phyloP scores from a whole-genome alignment of 2,888 invertebrate genomes.

The Cryptocheilus praepositus region DNA sequence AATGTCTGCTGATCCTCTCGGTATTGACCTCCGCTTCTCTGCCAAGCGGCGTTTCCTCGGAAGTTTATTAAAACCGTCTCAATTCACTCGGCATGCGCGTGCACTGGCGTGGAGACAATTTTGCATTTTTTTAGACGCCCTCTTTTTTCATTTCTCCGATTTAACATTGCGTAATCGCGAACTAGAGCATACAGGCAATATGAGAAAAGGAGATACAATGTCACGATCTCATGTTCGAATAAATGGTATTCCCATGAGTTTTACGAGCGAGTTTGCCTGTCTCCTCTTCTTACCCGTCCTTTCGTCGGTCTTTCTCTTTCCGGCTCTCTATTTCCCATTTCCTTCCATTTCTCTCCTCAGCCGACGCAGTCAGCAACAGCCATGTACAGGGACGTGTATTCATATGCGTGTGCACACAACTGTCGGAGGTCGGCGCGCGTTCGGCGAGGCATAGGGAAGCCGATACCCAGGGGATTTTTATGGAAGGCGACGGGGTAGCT shows the following conservation, averaged over 20 bases:
- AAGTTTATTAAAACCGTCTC: no score
- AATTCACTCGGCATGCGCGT: no score
- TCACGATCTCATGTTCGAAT: conserved; percentile 19
- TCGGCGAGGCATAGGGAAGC: background rate
- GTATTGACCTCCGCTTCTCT: no score
- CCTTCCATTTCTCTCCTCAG: background rate
- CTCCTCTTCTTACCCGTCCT: background rate
- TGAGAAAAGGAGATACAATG: conserved; percentile 21
- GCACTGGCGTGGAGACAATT: background rate
- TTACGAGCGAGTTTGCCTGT: conserved; percentile 24
- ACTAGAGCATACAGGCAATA: conserved; percentile 34
- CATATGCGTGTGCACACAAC: background rate
- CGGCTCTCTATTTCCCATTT: background rate
- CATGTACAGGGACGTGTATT: background rate
- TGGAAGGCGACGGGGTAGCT: background rate
- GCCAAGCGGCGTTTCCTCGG: no score
- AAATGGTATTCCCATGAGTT: conserved; percentile 35
- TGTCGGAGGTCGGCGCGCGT: no score
- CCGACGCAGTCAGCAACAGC: background rate
- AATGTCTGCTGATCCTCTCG: no score
- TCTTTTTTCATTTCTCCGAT: conserved; percentile 41
- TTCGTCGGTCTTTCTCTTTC: background rate
- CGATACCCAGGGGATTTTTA: background rate
- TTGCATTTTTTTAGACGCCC: conserved; percentile 13
- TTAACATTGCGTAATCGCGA: conserved; percentile 44